These are phyloP conservation scores for Vulpes ferrilata DNA, from an alignment of 2,113 vertebrate species.

Conservation along the genomic window DNA sequence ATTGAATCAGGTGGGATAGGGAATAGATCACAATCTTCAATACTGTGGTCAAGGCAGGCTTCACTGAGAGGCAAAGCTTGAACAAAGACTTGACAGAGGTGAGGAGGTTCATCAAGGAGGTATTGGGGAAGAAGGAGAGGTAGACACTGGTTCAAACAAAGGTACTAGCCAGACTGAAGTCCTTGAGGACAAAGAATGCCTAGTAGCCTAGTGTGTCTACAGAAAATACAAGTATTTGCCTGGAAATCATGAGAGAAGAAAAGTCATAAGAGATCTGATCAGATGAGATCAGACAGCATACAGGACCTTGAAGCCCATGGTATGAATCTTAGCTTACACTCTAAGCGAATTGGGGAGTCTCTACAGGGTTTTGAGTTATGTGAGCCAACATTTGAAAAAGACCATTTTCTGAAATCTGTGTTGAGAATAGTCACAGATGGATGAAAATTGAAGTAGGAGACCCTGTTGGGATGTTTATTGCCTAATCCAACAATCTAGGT, in stretches of 20 bases:
- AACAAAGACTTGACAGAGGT: background rate
- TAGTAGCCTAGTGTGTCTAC: background rate
- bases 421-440: background rate
- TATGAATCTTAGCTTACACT: background rate
- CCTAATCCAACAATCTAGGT: background rate
- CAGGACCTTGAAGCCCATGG: rapidly evolving
- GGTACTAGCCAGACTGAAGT: background rate
- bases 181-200: background rate
- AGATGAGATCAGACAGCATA: background rate
- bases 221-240: background rate
- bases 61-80: background rate
- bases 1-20: background rate
- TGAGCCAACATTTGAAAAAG: background rate
- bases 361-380: background rate
- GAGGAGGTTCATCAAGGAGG: background rate
- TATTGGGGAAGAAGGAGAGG: rapidly evolving
- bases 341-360: background rate
- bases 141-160: background rate
- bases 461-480: background rate
- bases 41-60: background rate
- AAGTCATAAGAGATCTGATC: rapidly evolving
- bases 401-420: background rate
- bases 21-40: background rate
- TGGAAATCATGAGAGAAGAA: background rate
- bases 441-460: slow-evolving; percentile 6